Evolutionary conservation across 1,140 invertebrate species (phyloP).

Genomic region (Drosophila azteca): DNA sequence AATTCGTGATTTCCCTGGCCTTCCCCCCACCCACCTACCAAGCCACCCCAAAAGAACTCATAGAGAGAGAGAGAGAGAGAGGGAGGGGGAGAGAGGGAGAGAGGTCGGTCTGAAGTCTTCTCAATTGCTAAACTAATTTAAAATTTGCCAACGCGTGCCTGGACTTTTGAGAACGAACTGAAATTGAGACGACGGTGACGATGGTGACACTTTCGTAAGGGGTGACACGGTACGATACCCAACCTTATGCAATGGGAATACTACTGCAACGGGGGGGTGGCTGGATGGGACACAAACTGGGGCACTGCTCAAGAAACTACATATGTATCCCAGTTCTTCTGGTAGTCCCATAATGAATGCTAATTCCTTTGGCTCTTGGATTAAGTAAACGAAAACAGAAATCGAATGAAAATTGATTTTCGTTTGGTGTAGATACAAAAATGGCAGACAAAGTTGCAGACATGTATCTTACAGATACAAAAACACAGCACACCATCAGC

Average conservation of each 20-base stretch:
- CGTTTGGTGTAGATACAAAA: constrained; percentile 16
- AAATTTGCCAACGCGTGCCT: constrained; percentile 70
- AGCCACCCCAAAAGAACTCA: not conserved
- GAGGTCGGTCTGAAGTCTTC: constrained; percentile 12
- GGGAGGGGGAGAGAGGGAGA: too few species aligned
- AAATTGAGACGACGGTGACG: constrained; percentile 44
- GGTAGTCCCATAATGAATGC: constrained; percentile 68
- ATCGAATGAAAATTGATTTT: constrained; percentile 76
- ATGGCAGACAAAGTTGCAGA: constrained; percentile 67
- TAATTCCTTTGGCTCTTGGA: constrained; percentile 63
- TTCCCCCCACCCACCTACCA: not conserved
- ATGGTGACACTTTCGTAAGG: constrained; percentile 26
- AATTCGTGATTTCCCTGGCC: constrained; percentile 44
- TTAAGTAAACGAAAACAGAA: constrained; percentile 49
- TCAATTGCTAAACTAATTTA: constrained; percentile 79
- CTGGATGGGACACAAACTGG: constrained; percentile 37
- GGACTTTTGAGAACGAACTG: constrained; percentile 37
- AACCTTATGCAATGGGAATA: constrained; percentile 55
- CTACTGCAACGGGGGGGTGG: not conserved
- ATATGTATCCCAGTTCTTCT: too few species aligned
- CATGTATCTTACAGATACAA: constrained; percentile 62
- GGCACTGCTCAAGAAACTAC: constrained; percentile 29
- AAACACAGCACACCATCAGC: not conserved
- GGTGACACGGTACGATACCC: not conserved
- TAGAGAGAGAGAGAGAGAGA: too few species aligned